Base-by-base conservation (phyloP, 2,113 vertebrate species). In the Azemiops feae region DNA sequence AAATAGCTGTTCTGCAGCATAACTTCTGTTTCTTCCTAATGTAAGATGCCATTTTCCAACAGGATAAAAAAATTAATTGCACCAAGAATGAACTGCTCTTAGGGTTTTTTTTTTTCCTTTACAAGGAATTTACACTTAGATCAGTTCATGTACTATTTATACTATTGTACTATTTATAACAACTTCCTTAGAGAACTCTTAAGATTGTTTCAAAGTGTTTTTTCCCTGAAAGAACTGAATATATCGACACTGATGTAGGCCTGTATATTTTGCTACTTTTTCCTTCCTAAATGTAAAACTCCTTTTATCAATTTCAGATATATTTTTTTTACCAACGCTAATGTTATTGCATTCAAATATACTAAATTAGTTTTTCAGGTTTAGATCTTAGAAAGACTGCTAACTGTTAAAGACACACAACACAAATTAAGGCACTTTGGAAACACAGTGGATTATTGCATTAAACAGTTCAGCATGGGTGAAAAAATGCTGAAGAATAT, bases 121-220 rank as follows among this genome's bases (percentile, higher is more conserved):
- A 95, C 85, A 58, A 93, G 88, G 39, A 64, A 94, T 92, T 92
- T 94, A 90, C 87, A 90, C 86, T 93, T 92, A 86, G 43, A 1
- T 39, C 93, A 93, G 90, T 45, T 93, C 22, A 2, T 64, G 58
- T 64, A n/a, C n/a, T n/a, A n/a, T n/a, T n/a, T n/a, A n/a, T n/a
- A 93, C 88, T 94, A 87, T 88, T 85, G 3, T 74, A 69, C 52
- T 91, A 30, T 88, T 50, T 95, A n/a, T 87, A 92, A 92, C 47
- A 94, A 93, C 74, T 93, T 69, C 7, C 57, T 95, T 90, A 96
- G 74, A 93, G 92, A 90, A 87, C 81, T 89, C 54, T 50, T 53
- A 57, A 74, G 27, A 43, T 20, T 58, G 6, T 86, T 92, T 87
- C 45, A 52, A 92, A 53, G 45, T 92, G 57, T 47, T 64, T 47